phyloP scores from a whole-genome alignment of 2,113 vertebrate species.

The Acinonyx jubatus region DNA sequence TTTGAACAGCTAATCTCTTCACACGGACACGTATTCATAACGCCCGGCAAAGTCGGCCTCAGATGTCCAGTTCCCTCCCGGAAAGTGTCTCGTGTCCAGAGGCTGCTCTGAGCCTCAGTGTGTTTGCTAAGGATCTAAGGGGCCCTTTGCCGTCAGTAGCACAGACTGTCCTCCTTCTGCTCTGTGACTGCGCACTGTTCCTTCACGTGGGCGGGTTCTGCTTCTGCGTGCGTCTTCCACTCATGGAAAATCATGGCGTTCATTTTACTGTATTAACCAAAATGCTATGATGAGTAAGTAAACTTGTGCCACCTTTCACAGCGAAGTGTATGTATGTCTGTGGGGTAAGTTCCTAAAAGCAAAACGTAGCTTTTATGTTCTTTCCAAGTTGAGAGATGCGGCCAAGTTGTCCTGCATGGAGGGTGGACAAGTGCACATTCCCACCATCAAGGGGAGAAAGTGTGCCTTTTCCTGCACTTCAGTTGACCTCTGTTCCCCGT shows the following conservation, averaged over 20 bases:
- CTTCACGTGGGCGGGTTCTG: not conserved
- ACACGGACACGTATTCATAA: no score
- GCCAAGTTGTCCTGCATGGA: not conserved
- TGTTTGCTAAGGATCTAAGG: not conserved
- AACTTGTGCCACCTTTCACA: not conserved
- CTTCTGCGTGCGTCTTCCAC: no score
- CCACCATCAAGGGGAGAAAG: not conserved
- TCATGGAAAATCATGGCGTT: fast-evolving
- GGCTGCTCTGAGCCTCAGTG: not conserved
- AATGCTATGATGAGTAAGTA: not conserved
- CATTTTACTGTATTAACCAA: not conserved
- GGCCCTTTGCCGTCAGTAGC: no score
- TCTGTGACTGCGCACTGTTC: not conserved
- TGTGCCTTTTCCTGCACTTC: not conserved
- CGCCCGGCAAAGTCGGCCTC: not conserved
- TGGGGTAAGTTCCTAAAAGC: not conserved
- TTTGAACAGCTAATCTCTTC: not conserved
- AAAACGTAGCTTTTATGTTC: not conserved
- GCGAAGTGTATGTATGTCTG: not conserved
- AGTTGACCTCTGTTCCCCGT: fast-evolving
- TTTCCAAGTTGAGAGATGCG: not conserved
- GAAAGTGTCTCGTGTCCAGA: not conserved
- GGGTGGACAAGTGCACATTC: no score
- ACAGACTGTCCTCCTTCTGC: no score
- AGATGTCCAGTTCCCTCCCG: not conserved